These are phyloP conservation scores for Poecilia gillii DNA, from an alignment of 2,797 vertebrate species.

Conservation along the genomic window DNA sequence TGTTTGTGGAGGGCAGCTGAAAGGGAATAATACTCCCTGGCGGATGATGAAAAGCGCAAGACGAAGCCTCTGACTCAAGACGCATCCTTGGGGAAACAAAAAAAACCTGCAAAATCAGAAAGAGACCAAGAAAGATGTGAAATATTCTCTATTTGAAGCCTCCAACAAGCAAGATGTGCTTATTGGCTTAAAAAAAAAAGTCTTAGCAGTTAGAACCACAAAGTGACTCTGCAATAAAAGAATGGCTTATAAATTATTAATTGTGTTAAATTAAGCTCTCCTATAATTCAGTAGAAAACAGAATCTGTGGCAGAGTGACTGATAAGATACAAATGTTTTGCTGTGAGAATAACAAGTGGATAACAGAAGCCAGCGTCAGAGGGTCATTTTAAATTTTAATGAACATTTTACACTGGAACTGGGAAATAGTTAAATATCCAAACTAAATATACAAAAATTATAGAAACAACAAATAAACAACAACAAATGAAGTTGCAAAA, in stretches of 20 bases:
- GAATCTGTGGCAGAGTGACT: background rate
- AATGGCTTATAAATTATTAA: background rate
- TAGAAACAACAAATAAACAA: too few species aligned
- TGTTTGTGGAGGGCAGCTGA: conserved; percentile 30
- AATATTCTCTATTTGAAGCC: background rate
- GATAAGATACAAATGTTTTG: background rate
- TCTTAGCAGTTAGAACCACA: background rate
- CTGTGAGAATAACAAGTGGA: background rate
- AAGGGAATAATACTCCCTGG: conserved; percentile 29
- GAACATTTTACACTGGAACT: too few species aligned
- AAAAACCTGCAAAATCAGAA: background rate
- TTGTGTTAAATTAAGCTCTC: background rate
- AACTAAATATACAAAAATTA: too few species aligned
- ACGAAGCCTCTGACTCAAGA: background rate
- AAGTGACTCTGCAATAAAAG: background rate
- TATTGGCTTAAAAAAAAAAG: background rate
- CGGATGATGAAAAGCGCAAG: conserved; percentile 9
- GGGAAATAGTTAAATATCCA: too few species aligned
- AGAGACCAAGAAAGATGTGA: background rate
- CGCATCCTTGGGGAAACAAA: background rate
- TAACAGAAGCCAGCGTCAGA: background rate
- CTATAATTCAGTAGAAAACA: background rate
- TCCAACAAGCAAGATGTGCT: background rate
- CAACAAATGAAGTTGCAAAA: too few species aligned
- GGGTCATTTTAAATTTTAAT: too few species aligned